phyloP scores from a whole-genome alignment of 2,113 vertebrate genomes.

The Hippopotamus amphibius region DNA sequence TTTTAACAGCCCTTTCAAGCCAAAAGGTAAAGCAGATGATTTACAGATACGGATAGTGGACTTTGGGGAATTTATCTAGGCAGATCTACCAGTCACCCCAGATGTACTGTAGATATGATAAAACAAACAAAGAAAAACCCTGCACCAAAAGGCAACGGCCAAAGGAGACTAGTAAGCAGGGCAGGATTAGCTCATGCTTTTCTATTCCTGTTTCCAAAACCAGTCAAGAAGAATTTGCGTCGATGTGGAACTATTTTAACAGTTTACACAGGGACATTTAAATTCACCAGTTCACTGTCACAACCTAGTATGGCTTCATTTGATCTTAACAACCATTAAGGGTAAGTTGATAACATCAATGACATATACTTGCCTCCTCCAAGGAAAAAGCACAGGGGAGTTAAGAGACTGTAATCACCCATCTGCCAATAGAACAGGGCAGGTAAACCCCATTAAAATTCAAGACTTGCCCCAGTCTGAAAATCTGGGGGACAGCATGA shows the following conservation, averaged over 20 bases:
- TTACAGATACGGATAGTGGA: not conserved
- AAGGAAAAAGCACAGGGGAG: not conserved
- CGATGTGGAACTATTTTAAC: not conserved
- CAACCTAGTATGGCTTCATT: not conserved
- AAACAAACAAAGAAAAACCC: not conserved
- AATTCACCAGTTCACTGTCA: rapidly evolving
- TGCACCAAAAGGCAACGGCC: not conserved
- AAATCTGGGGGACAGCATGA: not conserved
- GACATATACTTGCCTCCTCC: not conserved
- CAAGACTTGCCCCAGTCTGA: not conserved
- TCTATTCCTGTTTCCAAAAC: not conserved
- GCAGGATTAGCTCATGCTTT: too few relatives aligned
- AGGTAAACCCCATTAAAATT: not conserved
- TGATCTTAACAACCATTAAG: not conserved
- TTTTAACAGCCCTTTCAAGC: constrained; percentile 13
- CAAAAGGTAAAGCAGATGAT: constrained; percentile 29
- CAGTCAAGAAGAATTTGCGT: not conserved
- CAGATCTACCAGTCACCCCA: not conserved
- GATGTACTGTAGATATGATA: not conserved
- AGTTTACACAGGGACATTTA: not conserved
- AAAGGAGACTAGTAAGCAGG: not conserved
- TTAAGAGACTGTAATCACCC: not conserved
- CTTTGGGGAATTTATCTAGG: not conserved
- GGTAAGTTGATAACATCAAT: not conserved
- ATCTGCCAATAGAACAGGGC: not conserved